Percentiles rank a stretch among this genome's conserved stretches.
phyloP scores from a whole-genome alignment of 2,797 vertebrate species.

The Corythornis leucogaster region DNA sequence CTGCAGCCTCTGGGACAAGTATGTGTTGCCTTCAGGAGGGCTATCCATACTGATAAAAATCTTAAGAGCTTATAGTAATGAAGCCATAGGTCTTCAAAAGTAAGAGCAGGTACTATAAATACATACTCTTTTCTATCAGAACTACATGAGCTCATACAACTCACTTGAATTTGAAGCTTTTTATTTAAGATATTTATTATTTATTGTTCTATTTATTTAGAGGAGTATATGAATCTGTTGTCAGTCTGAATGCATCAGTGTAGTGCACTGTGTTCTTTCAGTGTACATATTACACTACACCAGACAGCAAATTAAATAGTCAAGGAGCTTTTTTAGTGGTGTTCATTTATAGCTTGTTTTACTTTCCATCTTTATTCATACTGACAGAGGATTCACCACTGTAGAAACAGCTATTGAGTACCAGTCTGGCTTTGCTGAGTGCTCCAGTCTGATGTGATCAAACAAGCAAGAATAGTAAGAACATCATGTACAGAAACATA shows the following conservation, averaged over 20 bases:
- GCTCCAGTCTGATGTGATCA: neutral
- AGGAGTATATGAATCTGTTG: neutral
- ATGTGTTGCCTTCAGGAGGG: neutral
- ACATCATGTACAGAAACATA: neutral
- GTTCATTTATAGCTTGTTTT: neutral
- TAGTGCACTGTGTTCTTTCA: neutral
- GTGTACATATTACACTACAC: fast-evolving
- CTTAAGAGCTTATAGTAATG: neutral
- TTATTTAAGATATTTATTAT: too few relatives aligned
- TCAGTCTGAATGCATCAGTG: neutral
- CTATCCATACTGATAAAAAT: neutral
- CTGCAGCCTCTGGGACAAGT: neutral
- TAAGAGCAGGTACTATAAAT: neutral
- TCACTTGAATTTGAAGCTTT: neutral
- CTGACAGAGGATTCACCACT: neutral
- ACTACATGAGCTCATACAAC: neutral
- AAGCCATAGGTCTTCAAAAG: neutral
- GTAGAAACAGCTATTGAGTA: neutral
- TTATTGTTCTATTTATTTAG: neutral
- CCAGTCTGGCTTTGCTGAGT: neutral
- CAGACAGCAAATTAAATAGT: neutral
- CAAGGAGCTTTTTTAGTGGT: neutral
- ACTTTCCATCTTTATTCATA: neutral
- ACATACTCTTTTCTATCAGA: neutral
- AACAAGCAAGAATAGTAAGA: neutral